These are phyloP conservation scores for Ornithoptera alexandrae DNA, from an alignment of 2,888 invertebrate species.

Conservation along the genomic window DNA sequence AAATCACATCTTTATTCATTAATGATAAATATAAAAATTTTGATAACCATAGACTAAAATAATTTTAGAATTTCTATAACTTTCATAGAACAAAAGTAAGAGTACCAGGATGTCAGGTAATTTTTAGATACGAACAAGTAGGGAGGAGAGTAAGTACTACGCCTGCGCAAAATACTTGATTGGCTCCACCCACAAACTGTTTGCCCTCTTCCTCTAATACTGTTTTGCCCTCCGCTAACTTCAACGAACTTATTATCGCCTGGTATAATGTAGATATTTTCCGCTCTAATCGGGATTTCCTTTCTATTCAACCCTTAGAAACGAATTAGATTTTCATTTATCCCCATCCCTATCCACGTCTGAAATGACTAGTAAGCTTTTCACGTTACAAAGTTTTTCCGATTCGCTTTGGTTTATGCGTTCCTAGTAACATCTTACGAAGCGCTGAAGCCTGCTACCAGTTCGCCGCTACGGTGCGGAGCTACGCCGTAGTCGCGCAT, in stretches of 20 bases:
- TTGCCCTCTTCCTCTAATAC: conserved; percentile 52
- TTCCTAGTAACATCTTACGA: conserved; percentile 54
- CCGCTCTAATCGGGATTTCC: conserved; percentile 79
- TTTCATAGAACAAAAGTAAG: not conserved
- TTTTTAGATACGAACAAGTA: not conserved
- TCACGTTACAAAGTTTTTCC: conserved; percentile 32
- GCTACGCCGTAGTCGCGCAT: conserved; percentile 17
- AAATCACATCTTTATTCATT: too few relatives aligned
- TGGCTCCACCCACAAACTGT: conserved; percentile 51
- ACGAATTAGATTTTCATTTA: conserved; percentile 65
- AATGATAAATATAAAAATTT: too few relatives aligned
- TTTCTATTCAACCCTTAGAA: conserved; percentile 48
- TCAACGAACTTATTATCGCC: conserved; percentile 47
- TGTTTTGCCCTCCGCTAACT: conserved; percentile 35
- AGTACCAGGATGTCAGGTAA: conserved; percentile 7
- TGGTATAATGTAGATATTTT: conserved; percentile 76
- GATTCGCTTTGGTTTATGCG: conserved; percentile 41
- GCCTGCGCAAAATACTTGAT: conserved; percentile 46
- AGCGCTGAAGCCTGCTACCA: conserved; percentile 49
- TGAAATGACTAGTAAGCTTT: conserved; percentile 30
- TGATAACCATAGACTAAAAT: too few relatives aligned
- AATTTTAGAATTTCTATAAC: too few relatives aligned
- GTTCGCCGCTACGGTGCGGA: conserved; percentile 28
- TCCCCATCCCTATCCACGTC: conserved; percentile 39
- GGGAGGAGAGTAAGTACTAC: conserved; percentile 31